Percentiles rank a stretch among this genome's conserved stretches.
Evolutionary conservation across 2,113 vertebrate species (phyloP).

Genomic region (Ameiurus melas): DNA sequence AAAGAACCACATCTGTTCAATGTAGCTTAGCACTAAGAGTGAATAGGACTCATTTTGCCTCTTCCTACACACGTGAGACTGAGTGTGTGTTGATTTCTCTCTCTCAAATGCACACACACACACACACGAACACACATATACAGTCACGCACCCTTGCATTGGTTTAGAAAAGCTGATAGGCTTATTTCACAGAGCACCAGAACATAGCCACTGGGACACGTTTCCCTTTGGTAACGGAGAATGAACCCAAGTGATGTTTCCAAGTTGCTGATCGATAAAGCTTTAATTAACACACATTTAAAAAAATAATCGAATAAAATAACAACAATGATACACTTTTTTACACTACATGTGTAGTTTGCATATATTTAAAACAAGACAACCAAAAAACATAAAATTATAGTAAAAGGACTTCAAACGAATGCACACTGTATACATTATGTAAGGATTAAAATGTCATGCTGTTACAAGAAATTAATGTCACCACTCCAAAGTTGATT

Average conservation of each 20-base stretch:
- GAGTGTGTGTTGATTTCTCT: not conserved
- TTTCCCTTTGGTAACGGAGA: conserved; percentile 37
- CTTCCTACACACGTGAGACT: conserved; percentile 32
- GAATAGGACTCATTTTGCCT: conserved; percentile 40
- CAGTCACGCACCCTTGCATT: conserved; percentile 12
- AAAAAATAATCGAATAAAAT: not conserved
- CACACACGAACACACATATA: conserved; percentile 35
- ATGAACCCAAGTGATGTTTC: conserved; percentile 34
- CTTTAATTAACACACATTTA: conserved; percentile 40
- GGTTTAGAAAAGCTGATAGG: conserved; percentile 16
- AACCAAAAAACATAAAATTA: not conserved
- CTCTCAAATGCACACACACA: conserved; percentile 17
- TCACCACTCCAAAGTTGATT: not conserved
- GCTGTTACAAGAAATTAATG: too few species aligned
- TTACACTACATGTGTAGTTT: not conserved
- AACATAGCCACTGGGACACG: conserved; percentile 31
- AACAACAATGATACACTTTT: not conserved
- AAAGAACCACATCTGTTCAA: conserved; percentile 39
- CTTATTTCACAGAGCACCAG: conserved; percentile 6
- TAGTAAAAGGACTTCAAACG: not conserved
- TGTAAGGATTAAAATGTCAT: not conserved
- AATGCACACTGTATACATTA: not conserved
- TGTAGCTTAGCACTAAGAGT: conserved; percentile 16
- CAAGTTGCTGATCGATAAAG: conserved; percentile 35
- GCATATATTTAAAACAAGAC: not conserved